Evolutionary conservation across 2,113 vertebrate species (phyloP), one percentile per base, ranked within the genome.

Genomic region (Caloenas nicobarica): DNA sequence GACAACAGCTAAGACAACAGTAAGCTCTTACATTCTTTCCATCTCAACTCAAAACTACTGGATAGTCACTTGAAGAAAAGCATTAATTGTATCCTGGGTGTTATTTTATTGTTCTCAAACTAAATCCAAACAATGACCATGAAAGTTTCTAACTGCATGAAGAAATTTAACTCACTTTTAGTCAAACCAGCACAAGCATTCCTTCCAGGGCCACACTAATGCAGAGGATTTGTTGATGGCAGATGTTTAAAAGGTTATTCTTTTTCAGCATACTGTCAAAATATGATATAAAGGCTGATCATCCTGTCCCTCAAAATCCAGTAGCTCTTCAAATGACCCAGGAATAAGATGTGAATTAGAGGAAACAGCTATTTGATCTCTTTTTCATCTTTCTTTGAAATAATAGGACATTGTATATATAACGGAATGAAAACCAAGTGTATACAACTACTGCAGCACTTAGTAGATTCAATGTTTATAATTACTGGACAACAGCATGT

Each of bases 181-280:
- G 44, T 46, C 18, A 46, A 46, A 46, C 44, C 17, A 46, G 44
- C 18, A 46, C 44, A 46, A 46, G 44, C 44, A 46, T 18, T 46
- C 44, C 44, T 91, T 76, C 60, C n/a, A 81, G 36, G 14, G 48
- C 25, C 61, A 81, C 71, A 66, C 29, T 82, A 91, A 92, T 57
- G n/a, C 46, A 29, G 16, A 92, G 26, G 14, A 82, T 50, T 22
- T 87, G 34, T 56, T 87, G 38, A 48, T 10, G 69, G 26, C 40
- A 89, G 83, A 92, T 68, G 28, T 92, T 81, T 56, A 94, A 95
- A 85, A 70, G 6, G 9, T 61, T 87, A 36, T 91, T 72, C 80
- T 89, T 89, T 88, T 68, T 62, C 46, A 74, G 12, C 74, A 18
- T 70, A 31, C 44, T 94, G 50, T 95, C 94, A 95, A 88, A 80